Percentiles rank a stretch among this genome's conserved stretches.
These are phyloP conservation scores for Lagenorhynchus albirostris DNA, from an alignment of 2,113 vertebrate species.

Conservation along the genomic window DNA sequence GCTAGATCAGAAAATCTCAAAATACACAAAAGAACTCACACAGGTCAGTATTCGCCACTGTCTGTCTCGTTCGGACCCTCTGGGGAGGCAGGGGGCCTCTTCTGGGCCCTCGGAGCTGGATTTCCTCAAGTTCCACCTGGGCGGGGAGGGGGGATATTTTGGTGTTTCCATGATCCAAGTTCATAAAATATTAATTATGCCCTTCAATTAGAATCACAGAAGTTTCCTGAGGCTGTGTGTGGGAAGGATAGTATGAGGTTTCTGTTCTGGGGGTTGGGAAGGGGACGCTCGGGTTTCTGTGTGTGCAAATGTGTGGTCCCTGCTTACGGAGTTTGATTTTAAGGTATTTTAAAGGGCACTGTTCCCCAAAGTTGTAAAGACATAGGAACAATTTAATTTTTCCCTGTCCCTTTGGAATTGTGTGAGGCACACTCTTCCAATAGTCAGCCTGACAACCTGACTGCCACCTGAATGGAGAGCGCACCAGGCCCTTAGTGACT, in stretches of 20 bases:
- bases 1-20: conserved; percentile 99
- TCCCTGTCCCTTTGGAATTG: conserved; percentile 73
- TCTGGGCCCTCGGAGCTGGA: conserved; percentile 37
- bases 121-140: conserved; percentile 25
- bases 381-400: conserved; percentile 72
- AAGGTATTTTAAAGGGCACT: not conserved
- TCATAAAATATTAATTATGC: conserved; percentile 57
- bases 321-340: conserved; percentile 65
- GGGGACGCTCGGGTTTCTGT: not conserved
- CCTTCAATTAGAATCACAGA: conserved; percentile 45
- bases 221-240: not conserved
- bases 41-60: conserved; percentile 91
- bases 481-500: conserved; percentile 13
- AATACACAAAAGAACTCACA: conserved; percentile 99
- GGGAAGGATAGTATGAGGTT: not conserved
- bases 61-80: conserved; percentile 62
- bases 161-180: conserved; percentile 29
- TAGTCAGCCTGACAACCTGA: conserved; percentile 63
- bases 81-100: conserved; percentile 48
- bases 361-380: conserved; percentile 44
- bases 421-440: conserved; percentile 59
- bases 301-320: conserved; percentile 38
- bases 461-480: conserved; percentile 64
- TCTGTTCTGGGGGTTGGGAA: not conserved
- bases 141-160: conserved; percentile 27